These are phyloP conservation scores for Nudaria mundana DNA, from an alignment of 2,888 invertebrate genomes.

Conservation along the genomic window DNA sequence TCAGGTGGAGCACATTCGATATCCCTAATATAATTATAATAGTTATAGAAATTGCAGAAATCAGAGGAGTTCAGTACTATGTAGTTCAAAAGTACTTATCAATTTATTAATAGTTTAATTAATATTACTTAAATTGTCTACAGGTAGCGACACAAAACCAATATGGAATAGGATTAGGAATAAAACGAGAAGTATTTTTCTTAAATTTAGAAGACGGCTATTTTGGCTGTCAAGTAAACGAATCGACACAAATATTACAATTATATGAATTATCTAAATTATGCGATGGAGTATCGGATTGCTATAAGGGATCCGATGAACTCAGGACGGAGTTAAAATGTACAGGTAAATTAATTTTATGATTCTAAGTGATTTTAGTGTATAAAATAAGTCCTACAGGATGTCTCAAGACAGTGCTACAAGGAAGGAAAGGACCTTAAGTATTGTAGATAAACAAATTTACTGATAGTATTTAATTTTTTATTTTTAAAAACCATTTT, in stretches of 20 bases:
- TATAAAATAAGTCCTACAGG: neutral
- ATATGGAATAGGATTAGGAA: constrained; percentile 90
- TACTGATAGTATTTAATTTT: too few species aligned
- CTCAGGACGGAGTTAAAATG: constrained; percentile 94
- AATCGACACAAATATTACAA: constrained; percentile 96
- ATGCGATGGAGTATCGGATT: constrained; percentile 94
- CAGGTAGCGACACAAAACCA: constrained; percentile 89
- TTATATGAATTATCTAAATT: constrained; percentile 96
- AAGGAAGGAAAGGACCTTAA: too few species aligned
- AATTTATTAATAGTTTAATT: too few species aligned
- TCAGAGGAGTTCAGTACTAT: too few species aligned
- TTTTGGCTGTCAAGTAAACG: constrained; percentile 98
- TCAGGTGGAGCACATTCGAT: too few species aligned
- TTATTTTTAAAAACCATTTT: too few species aligned
- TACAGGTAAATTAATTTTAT: constrained; percentile 86
- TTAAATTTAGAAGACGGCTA: constrained; percentile 98
- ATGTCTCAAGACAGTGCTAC: neutral
- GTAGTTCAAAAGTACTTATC: too few species aligned
- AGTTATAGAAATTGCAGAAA: too few species aligned
- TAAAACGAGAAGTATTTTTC: constrained; percentile 96
- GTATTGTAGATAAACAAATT: too few species aligned
- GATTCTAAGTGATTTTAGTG: constrained; percentile 1
- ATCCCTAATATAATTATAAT: too few species aligned
- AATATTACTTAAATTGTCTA: too few species aligned
- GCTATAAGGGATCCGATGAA: constrained; percentile 96